Conservation (phyloP, 1,140 invertebrate species). For the Sweltsa coloradensis region DNA sequence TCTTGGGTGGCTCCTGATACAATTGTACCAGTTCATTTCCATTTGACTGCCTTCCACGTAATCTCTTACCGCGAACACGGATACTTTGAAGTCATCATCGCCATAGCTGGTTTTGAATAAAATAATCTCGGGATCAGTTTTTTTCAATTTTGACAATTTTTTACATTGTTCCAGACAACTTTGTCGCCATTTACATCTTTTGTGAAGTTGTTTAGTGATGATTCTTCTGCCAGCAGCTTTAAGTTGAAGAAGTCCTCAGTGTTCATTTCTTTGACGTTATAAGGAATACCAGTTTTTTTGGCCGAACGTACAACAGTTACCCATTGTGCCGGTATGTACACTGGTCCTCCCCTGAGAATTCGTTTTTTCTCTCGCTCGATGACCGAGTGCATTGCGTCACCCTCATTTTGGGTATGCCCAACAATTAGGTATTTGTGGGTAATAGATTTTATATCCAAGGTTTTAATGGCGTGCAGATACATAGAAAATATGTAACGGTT, state of each 20-base stretch:
- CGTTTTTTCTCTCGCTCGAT: slow-evolving; percentile 24
- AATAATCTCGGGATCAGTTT: too few relatives aligned
- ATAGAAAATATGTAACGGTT: slow-evolving; percentile 27
- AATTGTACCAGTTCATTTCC: too few relatives aligned
- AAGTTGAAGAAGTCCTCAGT: not conserved
- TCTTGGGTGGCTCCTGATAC: too few relatives aligned
- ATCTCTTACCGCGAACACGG: too few relatives aligned
- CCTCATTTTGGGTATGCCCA: slow-evolving; percentile 32
- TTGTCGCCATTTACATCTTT: too few relatives aligned
- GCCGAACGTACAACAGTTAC: not conserved
- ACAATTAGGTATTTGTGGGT: slow-evolving; percentile 29
- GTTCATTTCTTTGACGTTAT: not conserved
- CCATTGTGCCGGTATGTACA: not conserved
- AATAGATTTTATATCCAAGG: slow-evolving; percentile 23
- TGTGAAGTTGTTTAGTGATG: too few relatives aligned
- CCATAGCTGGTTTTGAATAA: too few relatives aligned
- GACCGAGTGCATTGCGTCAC: slow-evolving; percentile 25
- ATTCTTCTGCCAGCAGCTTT: not conserved
- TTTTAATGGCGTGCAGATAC: slow-evolving; percentile 23
- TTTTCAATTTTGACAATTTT: too few relatives aligned
- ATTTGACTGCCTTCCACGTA: too few relatives aligned
- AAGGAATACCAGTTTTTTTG: not conserved
- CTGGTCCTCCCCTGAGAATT: slow-evolving; percentile 21
- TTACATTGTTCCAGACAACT: too few relatives aligned
- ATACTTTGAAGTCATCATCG: too few relatives aligned